Percentiles rank a stretch among this genome's conserved stretches.
Evolutionary conservation across 2,888 invertebrate genomes (phyloP).

Genomic region (Drosophila rellima): DNA sequence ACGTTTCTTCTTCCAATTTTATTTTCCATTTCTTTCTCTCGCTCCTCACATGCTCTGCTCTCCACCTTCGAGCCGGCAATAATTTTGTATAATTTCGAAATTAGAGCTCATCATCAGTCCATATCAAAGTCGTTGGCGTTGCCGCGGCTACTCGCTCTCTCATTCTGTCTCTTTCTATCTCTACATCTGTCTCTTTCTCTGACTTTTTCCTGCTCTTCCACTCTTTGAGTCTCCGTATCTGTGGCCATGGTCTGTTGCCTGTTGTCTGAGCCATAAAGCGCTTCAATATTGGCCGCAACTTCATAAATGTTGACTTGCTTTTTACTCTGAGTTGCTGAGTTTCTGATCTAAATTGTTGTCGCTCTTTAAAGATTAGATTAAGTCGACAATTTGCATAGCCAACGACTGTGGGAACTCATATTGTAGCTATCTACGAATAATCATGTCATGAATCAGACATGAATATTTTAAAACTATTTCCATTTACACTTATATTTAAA

Average conservation of each 20-base stretch:
- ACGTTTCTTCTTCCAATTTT: conserved; percentile 11
- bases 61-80: conserved; percentile 36
- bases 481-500: too few species aligned
- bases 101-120: conserved; percentile 76
- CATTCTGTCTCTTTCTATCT: background rate
- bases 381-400: conserved; percentile 63
- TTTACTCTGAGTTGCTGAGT: too few species aligned
- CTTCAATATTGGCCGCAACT: conserved; percentile 18
- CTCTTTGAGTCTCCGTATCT: conserved; percentile 1
- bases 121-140: conserved; percentile 64
- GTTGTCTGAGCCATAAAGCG: conserved; percentile 34
- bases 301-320: background rate
- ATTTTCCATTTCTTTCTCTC: background rate
- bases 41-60: background rate
- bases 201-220: background rate
- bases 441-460: background rate
- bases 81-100: conserved; percentile 80
- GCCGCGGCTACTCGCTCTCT: background rate
- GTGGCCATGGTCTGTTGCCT: conserved; percentile 47
- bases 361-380: conserved; percentile 55
- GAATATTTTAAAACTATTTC: background rate
- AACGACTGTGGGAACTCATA: conserved; percentile 51
- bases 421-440: background rate
- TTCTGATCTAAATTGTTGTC: conserved; percentile 19
- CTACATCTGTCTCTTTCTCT: background rate